phyloP scores from a whole-genome alignment of 2,888 invertebrate genomes.

The Acanthococcus lagerstroemiae region DNA sequence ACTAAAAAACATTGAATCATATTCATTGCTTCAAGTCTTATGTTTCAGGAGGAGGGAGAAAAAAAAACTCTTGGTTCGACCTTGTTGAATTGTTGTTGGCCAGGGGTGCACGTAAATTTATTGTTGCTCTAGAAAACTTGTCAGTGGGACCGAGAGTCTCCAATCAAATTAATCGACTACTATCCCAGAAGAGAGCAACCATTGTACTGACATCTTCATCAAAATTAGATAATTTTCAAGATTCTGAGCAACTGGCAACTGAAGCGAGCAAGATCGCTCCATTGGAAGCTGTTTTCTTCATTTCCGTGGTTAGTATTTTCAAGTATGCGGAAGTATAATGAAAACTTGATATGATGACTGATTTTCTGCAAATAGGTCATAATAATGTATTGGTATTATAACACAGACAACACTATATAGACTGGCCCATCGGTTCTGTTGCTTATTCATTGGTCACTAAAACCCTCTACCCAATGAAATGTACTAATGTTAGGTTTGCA shows the following conservation, averaged over 20 bases:
- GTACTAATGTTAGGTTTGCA: neutral
- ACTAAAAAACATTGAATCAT: too few relatives aligned
- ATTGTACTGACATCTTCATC: slow-evolving; percentile 14
- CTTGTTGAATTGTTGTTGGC: slow-evolving; percentile 31
- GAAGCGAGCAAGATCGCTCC: slow-evolving; percentile 20
- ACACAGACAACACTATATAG: too few relatives aligned
- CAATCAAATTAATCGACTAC: slow-evolving; percentile 27
- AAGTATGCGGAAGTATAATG: too few relatives aligned
- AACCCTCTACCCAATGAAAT: neutral
- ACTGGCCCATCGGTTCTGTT: too few relatives aligned
- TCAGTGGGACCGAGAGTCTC: slow-evolving; percentile 16
- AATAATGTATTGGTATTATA: too few relatives aligned
- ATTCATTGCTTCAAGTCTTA: too few relatives aligned
- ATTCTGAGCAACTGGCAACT: neutral
- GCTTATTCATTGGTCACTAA: neutral
- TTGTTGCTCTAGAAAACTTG: slow-evolving; percentile 28
- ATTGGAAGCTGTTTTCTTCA: slow-evolving; percentile 20
- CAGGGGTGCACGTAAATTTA: slow-evolving; percentile 29
- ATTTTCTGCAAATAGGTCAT: too few relatives aligned
- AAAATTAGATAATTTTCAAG: slow-evolving; percentile 3
- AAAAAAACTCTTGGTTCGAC: slow-evolving; percentile 23
- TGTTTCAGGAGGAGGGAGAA: slow-evolving; percentile 8
- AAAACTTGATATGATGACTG: too few relatives aligned
- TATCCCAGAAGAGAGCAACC: slow-evolving; percentile 20
- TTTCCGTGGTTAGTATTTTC: slow-evolving; percentile 8